Percentiles rank a stretch among this genome's conserved stretches.
Evolutionary conservation across 2,888 invertebrate genomes (phyloP).

Genomic region (Tholera decimalis): DNA sequence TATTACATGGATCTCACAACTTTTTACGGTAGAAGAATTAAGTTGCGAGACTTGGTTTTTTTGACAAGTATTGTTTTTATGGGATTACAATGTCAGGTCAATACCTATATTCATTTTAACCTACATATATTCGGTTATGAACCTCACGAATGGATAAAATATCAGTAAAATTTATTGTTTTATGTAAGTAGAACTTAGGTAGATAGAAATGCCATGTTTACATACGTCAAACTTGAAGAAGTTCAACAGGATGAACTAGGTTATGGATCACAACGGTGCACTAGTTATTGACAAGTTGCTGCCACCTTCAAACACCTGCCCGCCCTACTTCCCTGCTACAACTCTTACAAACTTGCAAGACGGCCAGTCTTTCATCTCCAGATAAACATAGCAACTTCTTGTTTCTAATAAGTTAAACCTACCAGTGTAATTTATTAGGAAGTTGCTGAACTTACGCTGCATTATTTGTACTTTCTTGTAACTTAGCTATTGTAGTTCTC

Average conservation of each 20-base stretch:
- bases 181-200: background rate
- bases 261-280: conserved; percentile 45
- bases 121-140: background rate
- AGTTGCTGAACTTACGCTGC: conserved; percentile 16
- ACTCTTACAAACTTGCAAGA: conserved; percentile 50
- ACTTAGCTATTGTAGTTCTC: conserved; percentile 8
- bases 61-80: background rate
- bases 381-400: conserved; percentile 49
- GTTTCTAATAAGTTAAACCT: conserved; percentile 41
- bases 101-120: too few species aligned
- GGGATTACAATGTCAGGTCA: background rate
- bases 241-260: conserved; percentile 34
- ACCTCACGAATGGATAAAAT: background rate
- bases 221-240: conserved; percentile 27
- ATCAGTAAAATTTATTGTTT: background rate
- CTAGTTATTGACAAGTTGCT: conserved; percentile 44
- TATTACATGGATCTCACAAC: too few species aligned
- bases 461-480: conserved; percentile 15
- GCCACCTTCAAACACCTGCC: conserved; percentile 44
- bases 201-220: conserved; percentile 8
- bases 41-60: too few species aligned
- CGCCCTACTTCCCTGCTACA: conserved; percentile 53
- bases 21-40: too few species aligned
- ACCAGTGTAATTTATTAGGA: conserved; percentile 29
- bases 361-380: conserved; percentile 54